A percentile compares a stretch with the other conserved stretches of the same genome.
Conservation (phyloP, 1,140 invertebrate genomes). For the Hyles euphorbiae region DNA sequence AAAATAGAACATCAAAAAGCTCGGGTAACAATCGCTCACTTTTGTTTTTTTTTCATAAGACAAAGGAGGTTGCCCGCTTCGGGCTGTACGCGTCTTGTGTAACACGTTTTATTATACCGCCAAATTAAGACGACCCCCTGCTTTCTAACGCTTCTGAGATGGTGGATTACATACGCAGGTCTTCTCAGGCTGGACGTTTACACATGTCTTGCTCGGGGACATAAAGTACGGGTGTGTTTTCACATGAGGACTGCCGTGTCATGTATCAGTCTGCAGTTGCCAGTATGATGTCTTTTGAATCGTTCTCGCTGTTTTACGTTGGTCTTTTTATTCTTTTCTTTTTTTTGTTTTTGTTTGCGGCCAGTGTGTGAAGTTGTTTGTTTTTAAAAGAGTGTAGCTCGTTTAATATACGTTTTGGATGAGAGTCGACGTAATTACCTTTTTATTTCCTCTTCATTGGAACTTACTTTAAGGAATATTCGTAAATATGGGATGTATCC, state of each 20-base stretch:
- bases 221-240: constrained; percentile 31
- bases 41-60: constrained; percentile 37
- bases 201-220: constrained; percentile 43
- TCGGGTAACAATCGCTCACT: constrained; percentile 50
- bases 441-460: too few species aligned
- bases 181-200: constrained; percentile 37
- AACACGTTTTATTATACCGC: constrained; percentile 37
- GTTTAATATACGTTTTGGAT: background rate
- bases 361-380: background rate
- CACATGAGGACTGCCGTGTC: constrained; percentile 33
- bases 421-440: too few species aligned
- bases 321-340: constrained; percentile 13
- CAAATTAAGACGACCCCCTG: constrained; percentile 29
- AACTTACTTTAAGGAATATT: too few species aligned
- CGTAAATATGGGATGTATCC: too few species aligned
- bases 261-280: constrained; percentile 44
- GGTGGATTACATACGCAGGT: constrained; percentile 17
- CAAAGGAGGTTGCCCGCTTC: constrained; percentile 39
- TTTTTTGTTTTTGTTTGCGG: constrained; percentile 5
- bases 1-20: constrained; percentile 38
- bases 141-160: constrained; percentile 7
- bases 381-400: background rate
- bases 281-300: constrained; percentile 37
- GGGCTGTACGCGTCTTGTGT: constrained; percentile 41
- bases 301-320: constrained; percentile 34